Percentiles rank a stretch among this genome's conserved stretches.
These are phyloP conservation scores for Rhombomys opimus DNA, from an alignment of 2,113 vertebrate genomes.

Conservation along the genomic window DNA sequence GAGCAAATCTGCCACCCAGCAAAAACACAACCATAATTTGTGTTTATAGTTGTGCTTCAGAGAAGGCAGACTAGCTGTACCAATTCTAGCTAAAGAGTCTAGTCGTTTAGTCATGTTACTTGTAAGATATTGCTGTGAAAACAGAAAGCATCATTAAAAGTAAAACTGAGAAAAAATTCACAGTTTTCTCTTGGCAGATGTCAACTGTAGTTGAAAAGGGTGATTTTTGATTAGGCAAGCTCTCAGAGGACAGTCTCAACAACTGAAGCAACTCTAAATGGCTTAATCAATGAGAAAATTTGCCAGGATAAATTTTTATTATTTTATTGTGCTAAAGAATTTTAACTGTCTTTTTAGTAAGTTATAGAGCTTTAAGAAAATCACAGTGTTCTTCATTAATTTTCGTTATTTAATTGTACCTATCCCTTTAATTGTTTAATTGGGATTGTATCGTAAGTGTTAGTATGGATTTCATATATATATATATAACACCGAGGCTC, in stretches of 20 bases:
- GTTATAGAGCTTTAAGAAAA: background rate
- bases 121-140: background rate
- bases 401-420: background rate
- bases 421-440: background rate
- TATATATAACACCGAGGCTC: background rate
- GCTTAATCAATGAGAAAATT: background rate
- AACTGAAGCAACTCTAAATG: background rate
- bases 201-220: background rate
- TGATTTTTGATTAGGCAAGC: background rate
- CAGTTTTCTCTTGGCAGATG: background rate
- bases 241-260: background rate
- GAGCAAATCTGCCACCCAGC: background rate
- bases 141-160: background rate
- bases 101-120: background rate
- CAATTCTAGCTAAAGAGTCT: background rate
- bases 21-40: background rate
- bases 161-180: background rate
- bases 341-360: background rate
- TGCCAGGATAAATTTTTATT: background rate
- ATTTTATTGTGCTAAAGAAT: slow-evolving; percentile 3
- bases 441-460: background rate
- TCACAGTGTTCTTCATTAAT: background rate
- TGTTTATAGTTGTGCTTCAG: background rate
- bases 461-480: background rate
- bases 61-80: background rate